Evolutionary conservation across 2,888 invertebrate genomes (phyloP).

Genomic region (Brenthis ino): DNA sequence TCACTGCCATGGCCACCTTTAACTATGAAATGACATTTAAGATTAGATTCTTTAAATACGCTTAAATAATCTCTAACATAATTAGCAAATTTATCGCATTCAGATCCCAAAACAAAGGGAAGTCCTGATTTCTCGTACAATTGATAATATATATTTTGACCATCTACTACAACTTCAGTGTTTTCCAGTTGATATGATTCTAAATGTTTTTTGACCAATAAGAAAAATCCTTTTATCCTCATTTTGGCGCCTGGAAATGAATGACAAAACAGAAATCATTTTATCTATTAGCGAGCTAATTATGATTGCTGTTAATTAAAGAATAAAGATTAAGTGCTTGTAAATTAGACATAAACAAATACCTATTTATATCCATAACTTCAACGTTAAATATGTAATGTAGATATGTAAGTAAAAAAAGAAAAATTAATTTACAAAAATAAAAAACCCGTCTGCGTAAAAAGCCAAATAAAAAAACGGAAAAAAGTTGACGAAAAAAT

Average conservation of each 20-base stretch:
- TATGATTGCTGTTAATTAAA: too few species aligned
- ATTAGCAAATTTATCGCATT: conserved; percentile 48
- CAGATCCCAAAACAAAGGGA: conserved; percentile 47
- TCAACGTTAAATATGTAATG: too few species aligned
- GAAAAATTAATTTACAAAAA: too few species aligned
- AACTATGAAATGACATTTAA: conserved; percentile 53
- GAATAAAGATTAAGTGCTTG: too few species aligned
- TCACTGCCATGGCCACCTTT: conserved; percentile 47
- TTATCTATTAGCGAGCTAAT: too few species aligned
- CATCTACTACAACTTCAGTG: conserved; percentile 52
- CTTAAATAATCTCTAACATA: conserved; percentile 43
- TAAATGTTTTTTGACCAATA: conserved; percentile 13
- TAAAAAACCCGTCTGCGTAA: too few species aligned
- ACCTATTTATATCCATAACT: too few species aligned
- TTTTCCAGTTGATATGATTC: conserved; percentile 40
- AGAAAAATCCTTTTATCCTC: conserved; percentile 32
- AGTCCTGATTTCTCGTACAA: conserved; percentile 43
- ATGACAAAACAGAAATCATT: too few species aligned
- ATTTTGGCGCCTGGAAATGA: conserved; percentile 25
- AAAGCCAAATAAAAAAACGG: too few species aligned
- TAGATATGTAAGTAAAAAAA: too few species aligned
- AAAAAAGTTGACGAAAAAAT: too few species aligned
- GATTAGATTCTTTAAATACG: conserved; percentile 49
- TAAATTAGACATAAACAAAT: too few species aligned
- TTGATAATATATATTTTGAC: conserved; percentile 47